A percentile compares a stretch with the other conserved stretches of the same genome.
Conservation (phyloP, 2,888 invertebrate species). For the Protophormia terraenovae region DNA sequence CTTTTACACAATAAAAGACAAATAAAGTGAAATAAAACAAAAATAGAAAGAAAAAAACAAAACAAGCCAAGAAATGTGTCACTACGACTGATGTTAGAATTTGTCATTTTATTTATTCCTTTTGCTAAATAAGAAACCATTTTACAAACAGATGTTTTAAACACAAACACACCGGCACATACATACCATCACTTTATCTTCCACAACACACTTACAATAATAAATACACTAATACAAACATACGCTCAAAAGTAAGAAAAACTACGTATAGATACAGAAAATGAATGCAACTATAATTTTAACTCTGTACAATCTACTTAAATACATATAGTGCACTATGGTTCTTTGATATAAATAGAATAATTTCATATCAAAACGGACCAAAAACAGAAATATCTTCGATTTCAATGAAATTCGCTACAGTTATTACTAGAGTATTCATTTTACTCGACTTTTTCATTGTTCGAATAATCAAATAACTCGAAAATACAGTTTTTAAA, state of each 20-base stretch:
- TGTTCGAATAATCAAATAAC: too few relatives aligned
- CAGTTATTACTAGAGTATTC: too few relatives aligned
- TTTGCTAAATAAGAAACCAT: constrained; percentile 22
- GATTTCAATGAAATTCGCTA: too few relatives aligned
- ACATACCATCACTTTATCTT: neutral
- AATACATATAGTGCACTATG: too few relatives aligned
- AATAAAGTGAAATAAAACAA: constrained; percentile 7
- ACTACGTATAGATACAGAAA: too few relatives aligned
- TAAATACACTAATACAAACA: neutral
- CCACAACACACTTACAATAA: neutral
- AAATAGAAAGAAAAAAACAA: neutral
- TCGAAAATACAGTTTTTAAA: too few relatives aligned
- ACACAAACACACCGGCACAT: neutral
- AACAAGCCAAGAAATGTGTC: constrained; percentile 61
- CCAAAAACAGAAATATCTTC: too few relatives aligned
- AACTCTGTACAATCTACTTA: too few relatives aligned
- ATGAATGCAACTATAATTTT: constrained; percentile 5
- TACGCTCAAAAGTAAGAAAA: too few relatives aligned
- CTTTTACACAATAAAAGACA: constrained; percentile 15
- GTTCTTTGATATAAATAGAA: too few relatives aligned
- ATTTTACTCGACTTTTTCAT: too few relatives aligned
- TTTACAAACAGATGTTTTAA: constrained; percentile 41
- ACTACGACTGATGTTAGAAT: constrained; percentile 67
- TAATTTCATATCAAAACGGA: too few relatives aligned
- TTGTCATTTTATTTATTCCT: constrained; percentile 64